Evolutionary conservation across 1,140 invertebrate species (phyloP).

Genomic region (Euglossa dilemma): DNA sequence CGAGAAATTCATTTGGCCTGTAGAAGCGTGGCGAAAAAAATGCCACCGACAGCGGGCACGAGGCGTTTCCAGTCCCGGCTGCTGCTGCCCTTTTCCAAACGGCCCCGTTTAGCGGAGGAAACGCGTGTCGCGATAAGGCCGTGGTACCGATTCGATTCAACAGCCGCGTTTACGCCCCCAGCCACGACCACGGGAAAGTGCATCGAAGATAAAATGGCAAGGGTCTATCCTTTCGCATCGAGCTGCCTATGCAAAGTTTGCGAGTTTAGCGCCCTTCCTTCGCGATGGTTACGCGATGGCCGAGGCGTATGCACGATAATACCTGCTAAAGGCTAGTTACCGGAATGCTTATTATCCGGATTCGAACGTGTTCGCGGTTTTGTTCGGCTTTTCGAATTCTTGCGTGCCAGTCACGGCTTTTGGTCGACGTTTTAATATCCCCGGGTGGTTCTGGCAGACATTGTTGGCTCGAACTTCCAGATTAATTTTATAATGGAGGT

Average conservation of each 20-base stretch:
- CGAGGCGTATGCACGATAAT: background rate
- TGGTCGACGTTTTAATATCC: background rate
- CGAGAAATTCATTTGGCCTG: conserved; percentile 11
- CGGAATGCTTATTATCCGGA: background rate
- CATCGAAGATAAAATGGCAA: background rate
- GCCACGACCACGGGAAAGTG: background rate
- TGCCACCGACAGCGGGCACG: background rate
- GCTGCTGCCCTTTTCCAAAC: background rate
- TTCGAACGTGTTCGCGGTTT: background rate
- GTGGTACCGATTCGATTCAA: conserved; percentile 7
- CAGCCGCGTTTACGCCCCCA: background rate
- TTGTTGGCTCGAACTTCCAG: too few species aligned
- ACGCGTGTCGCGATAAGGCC: conserved; percentile 10
- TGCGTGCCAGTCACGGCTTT: background rate
- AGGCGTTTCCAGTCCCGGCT: background rate
- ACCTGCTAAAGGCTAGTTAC: background rate
- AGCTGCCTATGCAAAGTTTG: background rate
- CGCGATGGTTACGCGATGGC: background rate
- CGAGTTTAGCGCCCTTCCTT: too few species aligned
- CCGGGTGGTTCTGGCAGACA: too few species aligned
- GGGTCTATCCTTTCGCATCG: too few species aligned
- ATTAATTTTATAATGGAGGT: too few species aligned
- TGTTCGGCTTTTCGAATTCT: background rate
- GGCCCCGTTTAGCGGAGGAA: conserved; percentile 8
- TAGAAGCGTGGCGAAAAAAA: background rate